Evolutionary conservation across 2,888 invertebrate genomes (phyloP).

Genomic region (Heliconius ethilla): DNA sequence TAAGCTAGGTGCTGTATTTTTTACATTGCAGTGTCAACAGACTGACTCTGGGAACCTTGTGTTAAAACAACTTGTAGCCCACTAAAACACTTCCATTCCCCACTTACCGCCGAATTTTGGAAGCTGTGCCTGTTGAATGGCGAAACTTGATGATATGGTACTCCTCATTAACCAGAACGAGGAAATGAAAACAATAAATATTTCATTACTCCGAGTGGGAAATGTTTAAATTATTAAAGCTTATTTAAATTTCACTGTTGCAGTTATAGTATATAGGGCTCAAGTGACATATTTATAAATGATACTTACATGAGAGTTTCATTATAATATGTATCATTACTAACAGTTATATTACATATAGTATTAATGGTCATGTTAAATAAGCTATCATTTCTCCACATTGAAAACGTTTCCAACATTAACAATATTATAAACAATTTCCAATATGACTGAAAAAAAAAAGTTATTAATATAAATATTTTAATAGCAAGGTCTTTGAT

Average conservation of each 20-base stretch:
- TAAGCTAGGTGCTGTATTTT: no score
- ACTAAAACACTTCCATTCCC: no score
- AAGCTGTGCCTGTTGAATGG: no score
- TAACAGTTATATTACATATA: slow-evolving; percentile 56
- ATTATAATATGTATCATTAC: slow-evolving; percentile 52
- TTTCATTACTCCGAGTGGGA: no score
- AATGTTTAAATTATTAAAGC: no score
- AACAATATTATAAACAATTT: slow-evolving; percentile 89
- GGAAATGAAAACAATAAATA: no score
- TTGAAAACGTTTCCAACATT: slow-evolving; percentile 90
- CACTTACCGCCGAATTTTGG: no score
- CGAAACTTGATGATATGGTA: no score
- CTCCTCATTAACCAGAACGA: no score
- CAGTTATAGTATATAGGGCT: no score
- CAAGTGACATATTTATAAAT: not conserved
- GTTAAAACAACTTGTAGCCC: no score
- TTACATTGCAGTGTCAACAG: not conserved
- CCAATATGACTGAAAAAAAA: slow-evolving; percentile 84
- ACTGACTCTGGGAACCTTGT: not conserved
- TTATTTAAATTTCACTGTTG: no score
- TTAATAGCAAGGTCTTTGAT: not conserved
- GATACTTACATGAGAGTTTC: slow-evolving; percentile 62
- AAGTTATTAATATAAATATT: slow-evolving; percentile 5
- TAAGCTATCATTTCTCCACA: slow-evolving; percentile 81
- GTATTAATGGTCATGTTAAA: slow-evolving; percentile 64